A percentile compares a stretch with the other conserved stretches of the same genome.
phyloP scores from a whole-genome alignment of 2,797 vertebrate genomes.

The Dallia pectoralis region DNA sequence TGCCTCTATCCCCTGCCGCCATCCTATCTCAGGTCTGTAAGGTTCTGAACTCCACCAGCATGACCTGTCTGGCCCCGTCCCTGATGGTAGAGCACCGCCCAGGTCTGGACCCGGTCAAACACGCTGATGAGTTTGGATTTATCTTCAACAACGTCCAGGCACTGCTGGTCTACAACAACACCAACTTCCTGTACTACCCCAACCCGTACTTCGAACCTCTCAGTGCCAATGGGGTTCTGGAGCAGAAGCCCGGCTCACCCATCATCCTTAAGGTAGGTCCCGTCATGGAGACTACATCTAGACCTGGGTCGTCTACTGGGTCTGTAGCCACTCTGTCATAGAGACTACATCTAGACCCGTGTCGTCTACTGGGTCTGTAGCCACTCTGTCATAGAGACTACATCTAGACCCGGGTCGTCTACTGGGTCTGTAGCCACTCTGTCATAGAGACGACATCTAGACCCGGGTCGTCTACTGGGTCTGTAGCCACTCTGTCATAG shows the following conservation, averaged over 20 bases:
- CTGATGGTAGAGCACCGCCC: slow-evolving; percentile 83
- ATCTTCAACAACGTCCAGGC: slow-evolving; percentile 97
- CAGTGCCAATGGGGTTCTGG: slow-evolving; percentile 85
- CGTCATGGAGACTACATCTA: too few species aligned
- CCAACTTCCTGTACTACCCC: slow-evolving; percentile 95
- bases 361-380: too few species aligned
- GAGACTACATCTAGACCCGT: too few species aligned
- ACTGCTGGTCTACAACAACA: slow-evolving; percentile 93
- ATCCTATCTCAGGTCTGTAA: slow-evolving; percentile 81
- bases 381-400: too few species aligned
- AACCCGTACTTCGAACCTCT: slow-evolving; percentile 95
- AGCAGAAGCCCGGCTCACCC: slow-evolving; percentile 95
- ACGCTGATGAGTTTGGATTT: slow-evolving; percentile 95
- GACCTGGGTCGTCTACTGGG: too few species aligned
- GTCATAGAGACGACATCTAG: too few species aligned
- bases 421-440: too few species aligned
- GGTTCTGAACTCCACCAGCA: slow-evolving; percentile 85
- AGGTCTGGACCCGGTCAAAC: slow-evolving; percentile 83
- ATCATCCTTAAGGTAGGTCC: slow-evolving; percentile 93
- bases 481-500: too few species aligned
- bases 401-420: too few species aligned
- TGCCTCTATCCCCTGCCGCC: background rate
- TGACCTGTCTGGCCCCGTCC: slow-evolving; percentile 89
- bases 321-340: too few species aligned
- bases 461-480: too few species aligned